Base-by-base conservation (phyloP, 2,888 invertebrate genomes). In the Phasia obesa region DNA sequence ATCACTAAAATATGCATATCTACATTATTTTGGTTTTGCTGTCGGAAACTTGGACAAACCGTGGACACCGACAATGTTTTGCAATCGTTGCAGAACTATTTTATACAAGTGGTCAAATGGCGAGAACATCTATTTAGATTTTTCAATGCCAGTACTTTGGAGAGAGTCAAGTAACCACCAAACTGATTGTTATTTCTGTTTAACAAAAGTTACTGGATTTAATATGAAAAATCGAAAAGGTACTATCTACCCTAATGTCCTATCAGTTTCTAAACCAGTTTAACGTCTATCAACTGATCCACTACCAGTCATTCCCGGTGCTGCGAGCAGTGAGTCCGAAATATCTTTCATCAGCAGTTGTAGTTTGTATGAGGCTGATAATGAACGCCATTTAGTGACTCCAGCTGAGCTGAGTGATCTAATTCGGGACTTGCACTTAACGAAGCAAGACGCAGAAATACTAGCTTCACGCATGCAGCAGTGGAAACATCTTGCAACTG, bases 41-140 rank as follows among this genome's bases (percentile, higher is more conserved):
- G 21, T 65, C 65, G n/a, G 51, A 65, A 51, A 35, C 65, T 35
- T 65, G 60, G 60, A 60, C 23, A 15, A 42, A 42, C 44, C 42
- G 42, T 59, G 49, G 53, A 53, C 67, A 67, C 51, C 53, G 67
- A 69, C 55, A 55, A 69, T 55, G 25, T 55, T 69, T 69, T 65
- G 25, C 42, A 62, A 64, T 59, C 27, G 13, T 35, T 60, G 65
- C 64, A 49, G 64, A 23, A 57, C 17, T 53, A n/a, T 69, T 69
- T 69, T 55, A 69, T 55, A 69, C 23, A 69, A 69, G 55, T 69
- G 42, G 55, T 53, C 42, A 55, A 69, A 69, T 53, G 69, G 25
- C 53, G n/a, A 69, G 44, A 55, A 69, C 4, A 69, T 69, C 42
- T 69, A 55, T 69, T 53, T 69, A 2, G 27, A 55, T 69, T 69